phyloP scores from a whole-genome alignment of 2,888 invertebrate genomes.

The Watsonalla cultraria region DNA sequence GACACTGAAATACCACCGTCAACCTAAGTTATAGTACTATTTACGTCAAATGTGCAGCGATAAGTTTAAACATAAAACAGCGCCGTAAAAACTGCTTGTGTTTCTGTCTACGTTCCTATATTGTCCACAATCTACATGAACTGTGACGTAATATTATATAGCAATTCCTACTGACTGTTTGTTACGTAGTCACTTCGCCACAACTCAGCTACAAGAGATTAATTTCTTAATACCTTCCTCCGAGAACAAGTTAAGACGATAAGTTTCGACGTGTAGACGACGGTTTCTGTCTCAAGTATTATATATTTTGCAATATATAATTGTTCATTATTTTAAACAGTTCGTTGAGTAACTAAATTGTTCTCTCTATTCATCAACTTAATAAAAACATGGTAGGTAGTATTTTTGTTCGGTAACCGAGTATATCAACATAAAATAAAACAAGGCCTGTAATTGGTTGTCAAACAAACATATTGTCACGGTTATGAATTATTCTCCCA shows the following conservation, averaged over 20 bases:
- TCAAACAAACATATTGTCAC: neutral
- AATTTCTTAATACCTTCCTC: slow-evolving; percentile 21
- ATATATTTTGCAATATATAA: neutral
- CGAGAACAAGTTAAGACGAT: slow-evolving; percentile 7
- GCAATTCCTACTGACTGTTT: slow-evolving; percentile 10
- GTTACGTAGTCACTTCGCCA: slow-evolving; percentile 23
- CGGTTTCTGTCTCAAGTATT: neutral
- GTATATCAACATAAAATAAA: too few relatives aligned
- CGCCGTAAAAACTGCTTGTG: neutral
- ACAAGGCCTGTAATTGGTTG: neutral
- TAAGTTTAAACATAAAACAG: neutral
- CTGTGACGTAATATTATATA: neutral
- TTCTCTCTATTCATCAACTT: too few relatives aligned
- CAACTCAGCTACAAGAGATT: slow-evolving; percentile 17
- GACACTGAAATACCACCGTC: neutral
- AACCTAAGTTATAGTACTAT: neutral
- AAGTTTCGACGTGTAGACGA: neutral
- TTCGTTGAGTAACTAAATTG: too few relatives aligned
- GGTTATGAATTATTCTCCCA: neutral
- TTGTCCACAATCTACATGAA: neutral
- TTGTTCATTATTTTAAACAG: neutral
- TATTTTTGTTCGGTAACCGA: too few relatives aligned
- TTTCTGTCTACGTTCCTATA: neutral
- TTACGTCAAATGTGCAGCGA: neutral
- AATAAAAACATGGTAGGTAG: too few relatives aligned